Conservation (phyloP, 2,797 vertebrate species). For the Acanthiza pusilla region DNA sequence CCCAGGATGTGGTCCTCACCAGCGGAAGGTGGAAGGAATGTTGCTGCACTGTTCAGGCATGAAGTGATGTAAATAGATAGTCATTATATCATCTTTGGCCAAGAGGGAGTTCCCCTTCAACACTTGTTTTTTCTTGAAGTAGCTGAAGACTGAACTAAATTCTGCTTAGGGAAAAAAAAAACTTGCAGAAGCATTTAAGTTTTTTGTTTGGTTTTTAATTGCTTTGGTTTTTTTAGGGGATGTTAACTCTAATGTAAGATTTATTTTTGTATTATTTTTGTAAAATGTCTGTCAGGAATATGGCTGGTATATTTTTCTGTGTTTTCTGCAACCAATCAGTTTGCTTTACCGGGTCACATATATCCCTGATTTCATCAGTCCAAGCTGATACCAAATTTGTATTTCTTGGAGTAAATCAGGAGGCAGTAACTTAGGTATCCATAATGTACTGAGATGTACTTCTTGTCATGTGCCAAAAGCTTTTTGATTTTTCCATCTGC, state of each 20-base stretch:
- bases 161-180: neutral
- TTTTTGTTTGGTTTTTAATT: neutral
- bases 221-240: neutral
- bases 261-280: neutral
- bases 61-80: neutral
- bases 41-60: neutral
- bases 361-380: neutral
- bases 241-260: neutral
- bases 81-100: neutral
- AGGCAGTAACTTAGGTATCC: neutral
- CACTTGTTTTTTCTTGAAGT: neutral
- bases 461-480: neutral
- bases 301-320: neutral
- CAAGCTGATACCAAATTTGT: neutral
- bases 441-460: neutral
- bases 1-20: neutral
- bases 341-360: neutral
- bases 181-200: neutral
- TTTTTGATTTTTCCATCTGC: neutral
- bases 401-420: neutral
- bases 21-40: neutral
- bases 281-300: neutral
- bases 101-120: neutral
- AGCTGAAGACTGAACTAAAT: neutral
- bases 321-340: neutral